Evolutionary conservation across 2,888 invertebrate species (phyloP).

Genomic region (Cryptus viduatorius): DNA sequence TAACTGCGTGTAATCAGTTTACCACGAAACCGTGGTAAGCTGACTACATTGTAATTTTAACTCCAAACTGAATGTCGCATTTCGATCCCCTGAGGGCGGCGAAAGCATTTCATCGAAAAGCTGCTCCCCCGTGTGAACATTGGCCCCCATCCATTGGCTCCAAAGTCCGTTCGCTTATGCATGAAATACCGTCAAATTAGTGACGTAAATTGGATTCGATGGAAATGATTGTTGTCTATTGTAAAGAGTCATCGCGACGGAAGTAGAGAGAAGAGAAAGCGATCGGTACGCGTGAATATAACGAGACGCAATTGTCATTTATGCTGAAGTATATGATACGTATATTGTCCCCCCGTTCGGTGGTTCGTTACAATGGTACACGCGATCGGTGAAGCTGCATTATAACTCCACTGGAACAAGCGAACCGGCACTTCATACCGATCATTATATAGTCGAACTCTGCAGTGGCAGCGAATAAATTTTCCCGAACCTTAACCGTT

Average conservation of each 20-base stretch:
- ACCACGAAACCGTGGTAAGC: too few relatives aligned
- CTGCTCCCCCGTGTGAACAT: too few relatives aligned
- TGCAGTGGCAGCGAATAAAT: slow-evolving; percentile 34
- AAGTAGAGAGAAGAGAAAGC: not conserved
- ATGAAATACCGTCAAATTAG: not conserved
- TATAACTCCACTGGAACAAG: slow-evolving; percentile 24
- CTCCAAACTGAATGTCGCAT: too few relatives aligned
- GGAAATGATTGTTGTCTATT: slow-evolving; percentile 8
- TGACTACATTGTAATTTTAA: too few relatives aligned
- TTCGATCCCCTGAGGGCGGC: too few relatives aligned
- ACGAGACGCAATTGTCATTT: slow-evolving; percentile 38
- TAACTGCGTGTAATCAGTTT: too few relatives aligned
- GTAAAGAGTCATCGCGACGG: not conserved
- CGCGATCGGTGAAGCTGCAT: slow-evolving; percentile 2
- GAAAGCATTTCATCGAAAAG: too few relatives aligned
- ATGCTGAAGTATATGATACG: slow-evolving; percentile 21
- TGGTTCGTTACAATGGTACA: slow-evolving; percentile 9
- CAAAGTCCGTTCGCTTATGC: not conserved
- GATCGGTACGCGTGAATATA: slow-evolving; percentile 6
- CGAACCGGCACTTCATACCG: slow-evolving; percentile 6
- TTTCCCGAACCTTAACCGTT: not conserved
- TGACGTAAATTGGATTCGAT: not conserved
- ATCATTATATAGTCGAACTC: slow-evolving; percentile 3
- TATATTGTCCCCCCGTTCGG: slow-evolving; percentile 14
- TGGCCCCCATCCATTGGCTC: too few relatives aligned